Percentiles rank a stretch among this genome's conserved stretches.
These are phyloP conservation scores for Albula glossodonta DNA, from an alignment of 2,113 vertebrate genomes.

Conservation along the genomic window DNA sequence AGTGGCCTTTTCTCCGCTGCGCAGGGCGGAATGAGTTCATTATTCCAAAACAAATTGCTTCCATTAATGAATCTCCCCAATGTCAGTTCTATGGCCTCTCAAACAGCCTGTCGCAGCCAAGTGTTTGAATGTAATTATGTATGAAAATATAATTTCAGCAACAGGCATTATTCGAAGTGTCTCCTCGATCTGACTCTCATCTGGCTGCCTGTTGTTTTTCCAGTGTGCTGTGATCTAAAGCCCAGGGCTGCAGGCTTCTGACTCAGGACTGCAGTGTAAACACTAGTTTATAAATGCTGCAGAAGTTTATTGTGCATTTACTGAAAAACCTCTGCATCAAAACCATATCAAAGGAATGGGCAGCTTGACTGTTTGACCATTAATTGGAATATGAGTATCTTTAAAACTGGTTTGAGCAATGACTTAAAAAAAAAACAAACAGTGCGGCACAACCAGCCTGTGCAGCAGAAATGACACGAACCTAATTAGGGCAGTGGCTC, in stretches of 20 bases:
- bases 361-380: too few species aligned
- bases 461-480: too few species aligned
- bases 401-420: too few species aligned
- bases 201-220: background rate
- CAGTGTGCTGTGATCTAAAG: background rate
- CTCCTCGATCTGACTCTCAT: background rate
- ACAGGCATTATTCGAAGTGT: background rate
- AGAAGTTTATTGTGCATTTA: background rate
- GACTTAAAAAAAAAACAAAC: too few species aligned
- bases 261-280: background rate
- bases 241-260: background rate
- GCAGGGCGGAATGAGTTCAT: background rate
- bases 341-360: background rate
- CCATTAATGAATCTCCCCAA: constrained; percentile 11
- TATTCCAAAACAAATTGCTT: background rate
- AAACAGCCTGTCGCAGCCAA: background rate
- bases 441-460: too few species aligned
- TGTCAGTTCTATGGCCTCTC: background rate
- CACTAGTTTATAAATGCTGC: background rate
- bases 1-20: background rate
- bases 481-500: too few species aligned
- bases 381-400: too few species aligned
- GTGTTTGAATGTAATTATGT: constrained; percentile 1
- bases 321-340: background rate
- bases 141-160: background rate